A percentile compares a stretch with the other conserved stretches of the same genome.
These are phyloP conservation scores for Drosophila ercepeae DNA, from an alignment of 1,140 invertebrate genomes.

Conservation along the genomic window DNA sequence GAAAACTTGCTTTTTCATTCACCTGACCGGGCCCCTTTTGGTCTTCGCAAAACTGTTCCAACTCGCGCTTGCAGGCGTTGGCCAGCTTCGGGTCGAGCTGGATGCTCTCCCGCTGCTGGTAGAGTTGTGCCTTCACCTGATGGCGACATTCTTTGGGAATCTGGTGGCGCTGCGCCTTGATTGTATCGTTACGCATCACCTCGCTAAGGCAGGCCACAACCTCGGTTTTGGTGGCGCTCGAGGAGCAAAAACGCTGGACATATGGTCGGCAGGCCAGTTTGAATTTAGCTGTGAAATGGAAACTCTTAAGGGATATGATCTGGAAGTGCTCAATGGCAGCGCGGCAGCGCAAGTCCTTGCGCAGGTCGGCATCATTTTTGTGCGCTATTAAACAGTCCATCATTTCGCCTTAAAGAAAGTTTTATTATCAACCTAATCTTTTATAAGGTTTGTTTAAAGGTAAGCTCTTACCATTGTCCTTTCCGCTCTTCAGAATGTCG, in stretches of 20 bases:
- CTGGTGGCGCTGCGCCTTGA: slow-evolving; percentile 89
- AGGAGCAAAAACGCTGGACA: slow-evolving; percentile 92
- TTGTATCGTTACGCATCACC: slow-evolving; percentile 93
- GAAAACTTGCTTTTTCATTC: slow-evolving; percentile 83
- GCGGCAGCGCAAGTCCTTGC: slow-evolving; percentile 92
- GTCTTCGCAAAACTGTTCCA: slow-evolving; percentile 89
- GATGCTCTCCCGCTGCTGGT: slow-evolving; percentile 94
- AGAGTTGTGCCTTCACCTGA: slow-evolving; percentile 94
- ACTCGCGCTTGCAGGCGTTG: slow-evolving; percentile 90
- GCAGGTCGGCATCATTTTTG: slow-evolving; percentile 93
- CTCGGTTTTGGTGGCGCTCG: slow-evolving; percentile 91
- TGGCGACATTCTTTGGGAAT: slow-evolving; percentile 94
- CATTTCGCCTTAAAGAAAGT: slow-evolving; percentile 86
- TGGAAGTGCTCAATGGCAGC: slow-evolving; percentile 97
- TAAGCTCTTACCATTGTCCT: slow-evolving; percentile 86
- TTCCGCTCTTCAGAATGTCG: slow-evolving; percentile 87
- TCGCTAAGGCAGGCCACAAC: slow-evolving; percentile 96
- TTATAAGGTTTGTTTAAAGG: neutral
- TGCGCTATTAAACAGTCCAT: slow-evolving; percentile 97
- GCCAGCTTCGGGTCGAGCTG: slow-evolving; percentile 92
- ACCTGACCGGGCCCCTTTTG: slow-evolving; percentile 92
- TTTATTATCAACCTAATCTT: neutral
- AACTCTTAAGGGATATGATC: slow-evolving; percentile 96
- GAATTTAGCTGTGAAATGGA: slow-evolving; percentile 97
- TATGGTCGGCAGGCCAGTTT: slow-evolving; percentile 95